Conservation (phyloP, 2,797 vertebrate species). For the Neopelma chrysocephalum region DNA sequence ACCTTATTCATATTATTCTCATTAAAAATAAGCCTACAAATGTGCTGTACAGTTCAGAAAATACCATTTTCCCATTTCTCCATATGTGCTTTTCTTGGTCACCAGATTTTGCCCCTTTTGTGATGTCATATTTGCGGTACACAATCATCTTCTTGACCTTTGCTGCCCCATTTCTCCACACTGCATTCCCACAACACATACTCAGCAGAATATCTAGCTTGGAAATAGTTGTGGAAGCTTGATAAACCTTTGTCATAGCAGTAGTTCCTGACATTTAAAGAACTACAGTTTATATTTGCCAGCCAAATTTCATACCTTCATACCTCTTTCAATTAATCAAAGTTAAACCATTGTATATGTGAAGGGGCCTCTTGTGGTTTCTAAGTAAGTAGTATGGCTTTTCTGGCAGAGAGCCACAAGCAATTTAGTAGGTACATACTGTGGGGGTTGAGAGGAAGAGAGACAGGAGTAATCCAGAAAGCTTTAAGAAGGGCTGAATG, state of each 20-base stretch:
- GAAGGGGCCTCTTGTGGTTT: slow-evolving; percentile 64
- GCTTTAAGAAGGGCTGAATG: slow-evolving; percentile 11
- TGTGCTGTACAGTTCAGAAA: not conserved
- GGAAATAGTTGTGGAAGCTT: not conserved
- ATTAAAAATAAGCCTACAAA: not conserved
- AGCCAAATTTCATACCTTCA: slow-evolving; percentile 60
- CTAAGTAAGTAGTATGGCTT: slow-evolving; percentile 62
- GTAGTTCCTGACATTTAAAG: slow-evolving; percentile 40
- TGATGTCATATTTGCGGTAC: not conserved
- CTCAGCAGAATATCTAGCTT: not conserved
- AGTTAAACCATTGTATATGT: slow-evolving; percentile 56
- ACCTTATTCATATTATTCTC: not conserved
- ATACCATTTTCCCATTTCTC: not conserved
- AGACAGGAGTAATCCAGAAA: slow-evolving; percentile 3
- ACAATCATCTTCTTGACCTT: not conserved
- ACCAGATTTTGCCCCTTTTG: not conserved
- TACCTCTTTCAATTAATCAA: slow-evolving; percentile 56
- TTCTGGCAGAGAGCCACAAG: slow-evolving; percentile 53
- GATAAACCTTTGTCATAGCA: slow-evolving; percentile 31
- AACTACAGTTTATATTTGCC: slow-evolving; percentile 39
- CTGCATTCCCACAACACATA: not conserved
- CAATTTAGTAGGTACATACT: slow-evolving; percentile 46
- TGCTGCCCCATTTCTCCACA: not conserved
- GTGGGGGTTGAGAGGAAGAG: slow-evolving; percentile 10
- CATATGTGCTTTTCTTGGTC: not conserved